Base-by-base conservation (phyloP, 1,140 invertebrate species). In the Augochlora pura region DNA sequence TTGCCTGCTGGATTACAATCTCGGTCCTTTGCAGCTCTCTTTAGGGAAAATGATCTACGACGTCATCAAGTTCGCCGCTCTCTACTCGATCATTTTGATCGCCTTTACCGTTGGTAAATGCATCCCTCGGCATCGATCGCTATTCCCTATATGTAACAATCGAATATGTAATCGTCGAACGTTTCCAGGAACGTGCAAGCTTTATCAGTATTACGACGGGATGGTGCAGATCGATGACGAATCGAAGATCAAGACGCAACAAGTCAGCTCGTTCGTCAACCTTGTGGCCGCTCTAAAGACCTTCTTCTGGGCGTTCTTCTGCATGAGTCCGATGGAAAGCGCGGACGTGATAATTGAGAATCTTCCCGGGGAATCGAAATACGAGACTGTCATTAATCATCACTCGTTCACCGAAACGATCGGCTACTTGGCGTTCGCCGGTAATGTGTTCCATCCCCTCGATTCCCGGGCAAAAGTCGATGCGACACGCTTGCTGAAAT, bases 251-350 rank as follows among this genome's bases (percentile, higher is more conserved):
- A 89, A 88, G 63, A 84, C 78, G 1, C 83, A 88, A 27, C 92
- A 94, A 86, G 93, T 91, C 27, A 88, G 86, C 38, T 95, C 94
- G 0, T 95, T 95, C 83, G 92, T 94, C 4, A 92, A 93, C 70
- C 92, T 95, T 63, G 38, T 78, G 6, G 94, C 93, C 57, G 96
- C 96, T 9, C 90, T 96, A 57, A 96, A 95, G 86, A 96, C 95
- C 8, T 92, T 96, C 42, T 97, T 97, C 89, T 97, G 96, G 96
- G 95, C 95, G 0, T 93, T 97, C 80, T 96, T 97, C 87, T 96
- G 96, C 68, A 95, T 96, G 93, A 93, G 94, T 0, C 94, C 95
- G 4, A 90, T 95, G 65, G 94, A 95, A 86, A 94, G 94, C 39
- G 95, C 95, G 18, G 94, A 95, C 65, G 95, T 96, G 10, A 90